phyloP scores from a whole-genome alignment of 2,797 vertebrate genomes.

The Ciconia nigra region DNA sequence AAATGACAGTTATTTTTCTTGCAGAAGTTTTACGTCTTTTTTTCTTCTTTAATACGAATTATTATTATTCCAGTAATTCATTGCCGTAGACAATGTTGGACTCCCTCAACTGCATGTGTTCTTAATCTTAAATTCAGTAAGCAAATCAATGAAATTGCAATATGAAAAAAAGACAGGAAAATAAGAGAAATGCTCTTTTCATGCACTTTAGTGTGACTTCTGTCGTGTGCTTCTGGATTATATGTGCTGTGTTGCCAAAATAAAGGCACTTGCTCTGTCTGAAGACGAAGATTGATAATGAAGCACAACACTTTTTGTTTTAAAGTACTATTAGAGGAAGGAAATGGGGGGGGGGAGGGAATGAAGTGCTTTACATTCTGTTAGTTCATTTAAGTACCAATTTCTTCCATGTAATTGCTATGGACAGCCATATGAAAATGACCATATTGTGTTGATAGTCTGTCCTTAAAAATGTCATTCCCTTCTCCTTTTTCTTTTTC shows the following conservation, averaged over 20 bases:
- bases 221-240: neutral
- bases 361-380: neutral
- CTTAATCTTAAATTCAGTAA: neutral
- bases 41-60: neutral
- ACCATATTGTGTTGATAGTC: neutral
- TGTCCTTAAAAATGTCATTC: neutral
- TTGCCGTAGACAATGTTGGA: neutral
- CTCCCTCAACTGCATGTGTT: neutral
- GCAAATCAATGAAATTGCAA: neutral
- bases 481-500: too few relatives aligned
- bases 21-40: neutral
- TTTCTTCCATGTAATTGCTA: neutral
- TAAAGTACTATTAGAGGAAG: neutral
- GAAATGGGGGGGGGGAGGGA: neutral
- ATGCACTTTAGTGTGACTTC: accelerated
- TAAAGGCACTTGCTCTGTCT: neutral
- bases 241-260: neutral
- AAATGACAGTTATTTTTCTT: neutral
- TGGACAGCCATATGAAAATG: neutral
- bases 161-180: neutral
- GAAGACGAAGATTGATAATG: neutral
- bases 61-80: neutral
- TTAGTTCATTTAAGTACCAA: neutral
- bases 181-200: neutral
- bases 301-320: neutral